Evolutionary conservation across 2,797 vertebrate genomes (phyloP).

Genomic region (Pangasius larnaudii): DNA sequence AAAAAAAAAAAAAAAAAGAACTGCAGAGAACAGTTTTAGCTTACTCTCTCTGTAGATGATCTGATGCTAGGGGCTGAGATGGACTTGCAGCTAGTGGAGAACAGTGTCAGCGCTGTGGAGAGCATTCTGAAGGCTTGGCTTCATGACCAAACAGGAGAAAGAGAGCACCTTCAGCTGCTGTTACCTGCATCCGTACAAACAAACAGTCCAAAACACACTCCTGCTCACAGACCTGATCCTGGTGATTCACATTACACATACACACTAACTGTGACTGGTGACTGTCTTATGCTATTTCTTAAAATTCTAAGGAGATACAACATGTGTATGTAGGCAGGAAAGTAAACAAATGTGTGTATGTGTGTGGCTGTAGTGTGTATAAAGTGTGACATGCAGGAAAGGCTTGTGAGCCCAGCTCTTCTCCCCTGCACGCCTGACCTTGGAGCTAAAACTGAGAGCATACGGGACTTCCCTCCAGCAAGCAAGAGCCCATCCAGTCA

Average conservation of each 20-base stretch:
- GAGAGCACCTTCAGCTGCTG: conserved; percentile 88
- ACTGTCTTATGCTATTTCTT: background rate
- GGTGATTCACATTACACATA: conserved; percentile 22
- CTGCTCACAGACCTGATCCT: conserved; percentile 31
- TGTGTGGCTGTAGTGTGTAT: conserved; percentile 78
- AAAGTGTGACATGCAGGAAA: conserved; percentile 92
- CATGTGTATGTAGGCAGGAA: background rate
- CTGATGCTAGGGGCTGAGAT: conserved; percentile 81
- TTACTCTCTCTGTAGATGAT: conserved; percentile 67
- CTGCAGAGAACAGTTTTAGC: background rate
- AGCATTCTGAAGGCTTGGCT: conserved; percentile 89
- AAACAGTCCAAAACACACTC: conserved; percentile 41
- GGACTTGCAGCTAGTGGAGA: conserved; percentile 83
- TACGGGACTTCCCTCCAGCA: conserved; percentile 71
- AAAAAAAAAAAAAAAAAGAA: background rate
- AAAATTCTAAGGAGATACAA: background rate
- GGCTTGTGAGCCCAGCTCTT: conserved; percentile 85
- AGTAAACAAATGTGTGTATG: background rate
- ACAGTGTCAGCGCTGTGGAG: conserved; percentile 83
- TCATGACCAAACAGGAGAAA: conserved; percentile 82
- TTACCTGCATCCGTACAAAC: conserved; percentile 70
- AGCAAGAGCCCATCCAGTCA: conserved; percentile 72
- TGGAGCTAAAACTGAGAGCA: conserved; percentile 71
- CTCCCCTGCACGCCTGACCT: conserved; percentile 70
- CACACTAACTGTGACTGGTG: background rate